Evolutionary conservation across 2,888 invertebrate genomes (phyloP), one percentile per base, ranked within the genome.

Genomic region (Acanthopleura granulata): DNA sequence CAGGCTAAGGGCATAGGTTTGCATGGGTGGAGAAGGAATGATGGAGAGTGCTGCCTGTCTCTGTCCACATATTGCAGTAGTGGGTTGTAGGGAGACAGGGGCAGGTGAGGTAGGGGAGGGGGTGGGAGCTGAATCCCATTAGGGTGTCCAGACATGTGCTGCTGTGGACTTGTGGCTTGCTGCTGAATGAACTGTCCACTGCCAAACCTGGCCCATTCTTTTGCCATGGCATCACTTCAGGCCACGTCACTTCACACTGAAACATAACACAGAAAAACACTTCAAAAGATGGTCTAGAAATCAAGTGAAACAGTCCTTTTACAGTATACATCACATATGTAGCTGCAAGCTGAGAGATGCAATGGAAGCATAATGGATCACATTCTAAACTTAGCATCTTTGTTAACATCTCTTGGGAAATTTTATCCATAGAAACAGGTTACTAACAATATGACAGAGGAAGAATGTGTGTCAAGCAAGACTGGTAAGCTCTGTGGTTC

Each of bases 171-270:
- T 18, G 57, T 18, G 22, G 57, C n/a, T 57, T 18, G n/a, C 57
- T 57, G 57, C 57, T 51, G 51, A 51, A 57, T 22, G 22, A 57
- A 57, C 57, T 57, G 57, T 57, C 57, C 57, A 22, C 57, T 57
- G 57, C 57, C 57, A 57, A n/a, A 57, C 57, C 57, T 57, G 57
- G n/a, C 57, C 57, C 57, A 57, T 57, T 57, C 57, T 22, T 57
- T 57, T n/a, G 57, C 57, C 57, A 57, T 57, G 22, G 57, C 57
- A 57, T 57, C 57, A 57, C 57, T 57, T 57, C 57, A n/a, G 18
- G 22, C n/a, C 57, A 57, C 18, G n/a, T 57, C 57, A 57, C 57
- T 57, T 57, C 57, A 57, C 22, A 22, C 57, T 57, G 57, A 12
- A 57, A 57, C 22, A n/a, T 57, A 57, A 57, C 40, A 40, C 40